Percentiles rank a stretch among this genome's conserved stretches.
Evolutionary conservation across 1,140 invertebrate species (phyloP).

Genomic region (Antheraea mylitta): DNA sequence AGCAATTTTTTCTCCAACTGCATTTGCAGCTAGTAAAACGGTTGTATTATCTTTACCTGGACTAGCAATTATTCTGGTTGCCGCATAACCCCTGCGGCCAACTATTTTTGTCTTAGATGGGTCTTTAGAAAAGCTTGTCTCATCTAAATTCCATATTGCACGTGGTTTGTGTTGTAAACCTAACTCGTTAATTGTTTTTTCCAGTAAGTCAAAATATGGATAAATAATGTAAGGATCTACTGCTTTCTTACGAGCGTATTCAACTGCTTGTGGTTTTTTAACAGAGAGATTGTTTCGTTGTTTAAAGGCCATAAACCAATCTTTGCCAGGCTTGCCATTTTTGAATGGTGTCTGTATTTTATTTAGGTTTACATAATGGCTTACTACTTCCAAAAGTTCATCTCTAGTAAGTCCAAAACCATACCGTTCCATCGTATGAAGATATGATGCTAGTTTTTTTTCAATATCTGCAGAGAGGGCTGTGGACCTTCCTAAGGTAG

Average conservation of each 20-base stretch:
- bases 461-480: no score
- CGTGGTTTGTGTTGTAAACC: conserved; percentile 26
- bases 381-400: conserved; percentile 32
- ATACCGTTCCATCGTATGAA: no score
- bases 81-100: conserved; percentile 20
- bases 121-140: conserved; percentile 40
- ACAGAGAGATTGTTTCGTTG: conserved; percentile 35
- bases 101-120: conserved; percentile 45
- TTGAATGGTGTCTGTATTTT: no score
- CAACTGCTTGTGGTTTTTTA: conserved; percentile 45
- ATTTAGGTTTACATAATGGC: conserved; percentile 43
- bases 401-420: no score
- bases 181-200: conserved; percentile 31
- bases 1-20: conserved; percentile 30
- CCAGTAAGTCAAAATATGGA: conserved; percentile 35
- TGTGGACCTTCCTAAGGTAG: no score
- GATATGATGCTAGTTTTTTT: no score
- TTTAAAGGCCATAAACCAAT: no score
- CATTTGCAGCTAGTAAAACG: conserved; percentile 43
- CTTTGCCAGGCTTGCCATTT: no score
- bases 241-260: conserved; percentile 45
- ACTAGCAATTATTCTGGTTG: conserved; percentile 36
- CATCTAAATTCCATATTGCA: conserved; percentile 47
- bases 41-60: conserved; percentile 4
- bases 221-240: conserved; percentile 37